These are phyloP conservation scores for Leptoclinus maculatus DNA, from an alignment of 2,797 vertebrate species.

Conservation along the genomic window DNA sequence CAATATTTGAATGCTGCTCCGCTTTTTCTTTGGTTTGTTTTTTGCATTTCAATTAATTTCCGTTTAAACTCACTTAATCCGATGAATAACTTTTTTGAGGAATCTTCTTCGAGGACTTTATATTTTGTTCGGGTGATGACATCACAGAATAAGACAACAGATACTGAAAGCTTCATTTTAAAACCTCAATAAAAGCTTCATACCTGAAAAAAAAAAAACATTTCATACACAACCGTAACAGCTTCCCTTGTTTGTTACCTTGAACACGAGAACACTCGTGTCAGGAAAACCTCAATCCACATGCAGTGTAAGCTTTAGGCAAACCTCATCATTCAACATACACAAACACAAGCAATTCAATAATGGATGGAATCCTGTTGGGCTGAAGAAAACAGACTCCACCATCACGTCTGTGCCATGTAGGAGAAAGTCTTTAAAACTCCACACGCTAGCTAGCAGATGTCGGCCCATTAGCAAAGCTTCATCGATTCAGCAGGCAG, in stretches of 20 bases:
- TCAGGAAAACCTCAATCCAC: slow-evolving; percentile 9
- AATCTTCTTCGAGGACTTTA: background rate
- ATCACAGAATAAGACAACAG: background rate
- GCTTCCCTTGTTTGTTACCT: background rate
- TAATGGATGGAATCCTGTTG: slow-evolving; percentile 59
- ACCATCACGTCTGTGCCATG: slow-evolving; percentile 38
- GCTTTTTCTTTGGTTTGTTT: background rate
- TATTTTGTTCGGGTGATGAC: background rate
- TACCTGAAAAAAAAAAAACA: background rate
- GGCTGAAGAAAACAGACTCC: slow-evolving; percentile 45
- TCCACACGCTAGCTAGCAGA: slow-evolving; percentile 61
- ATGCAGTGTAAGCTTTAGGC: background rate
- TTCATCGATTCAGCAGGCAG: slow-evolving; percentile 69
- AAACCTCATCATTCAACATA: slow-evolving; percentile 29
- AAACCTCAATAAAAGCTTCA: background rate
- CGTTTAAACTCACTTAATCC: background rate
- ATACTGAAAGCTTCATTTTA: background rate
- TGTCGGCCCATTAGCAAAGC: slow-evolving; percentile 76
- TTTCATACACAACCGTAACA: background rate
- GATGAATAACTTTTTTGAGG: background rate
- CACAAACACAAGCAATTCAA: slow-evolving; percentile 45
- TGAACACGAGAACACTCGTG: background rate
- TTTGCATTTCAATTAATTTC: background rate
- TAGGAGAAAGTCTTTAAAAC: slow-evolving; percentile 61
- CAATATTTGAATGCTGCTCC: background rate